Evolutionary conservation across 2,113 vertebrate genomes (phyloP).

Genomic region (Colius striatus): DNA sequence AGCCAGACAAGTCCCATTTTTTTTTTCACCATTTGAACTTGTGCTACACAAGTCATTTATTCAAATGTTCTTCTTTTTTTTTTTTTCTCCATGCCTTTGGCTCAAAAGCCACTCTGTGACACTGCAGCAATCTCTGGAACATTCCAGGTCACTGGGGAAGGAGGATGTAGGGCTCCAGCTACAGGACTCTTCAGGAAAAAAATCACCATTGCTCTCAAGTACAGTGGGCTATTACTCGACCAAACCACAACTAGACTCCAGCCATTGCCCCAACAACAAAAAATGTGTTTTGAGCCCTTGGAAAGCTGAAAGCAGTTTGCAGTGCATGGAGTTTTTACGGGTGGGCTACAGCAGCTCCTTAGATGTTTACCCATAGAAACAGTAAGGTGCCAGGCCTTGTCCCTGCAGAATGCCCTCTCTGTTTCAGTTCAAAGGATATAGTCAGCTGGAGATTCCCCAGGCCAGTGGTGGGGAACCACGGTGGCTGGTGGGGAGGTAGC

Average conservation of each 20-base stretch:
- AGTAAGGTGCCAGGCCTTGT: not conserved
- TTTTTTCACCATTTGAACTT: constrained; percentile 25
- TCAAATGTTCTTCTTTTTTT: constrained; percentile 13
- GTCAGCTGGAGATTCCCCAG: not conserved
- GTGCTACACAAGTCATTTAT: constrained; percentile 30
- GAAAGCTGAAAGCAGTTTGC: not conserved
- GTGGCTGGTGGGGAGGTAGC: not conserved
- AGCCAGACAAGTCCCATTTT: constrained; percentile 42
- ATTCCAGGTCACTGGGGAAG: constrained; percentile 3
- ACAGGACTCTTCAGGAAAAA: not conserved
- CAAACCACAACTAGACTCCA: not conserved
- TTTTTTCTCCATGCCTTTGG: not conserved
- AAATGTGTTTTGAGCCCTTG: not conserved
- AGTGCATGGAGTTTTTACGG: not conserved
- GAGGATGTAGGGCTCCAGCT: not conserved
- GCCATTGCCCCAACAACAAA: not conserved
- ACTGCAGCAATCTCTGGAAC: constrained; percentile 13
- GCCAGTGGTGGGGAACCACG: not conserved
- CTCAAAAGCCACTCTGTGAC: constrained; percentile 55
- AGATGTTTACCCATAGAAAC: not conserved
- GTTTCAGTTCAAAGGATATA: not conserved
- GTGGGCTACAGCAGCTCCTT: not conserved
- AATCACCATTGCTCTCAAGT: not conserved
- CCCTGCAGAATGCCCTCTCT: not conserved
- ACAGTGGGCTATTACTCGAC: not conserved